Percentiles rank a stretch among this genome's conserved stretches.
Evolutionary conservation across 92 coral and sea anemone genomes (phyloP).

Genomic region (Porites rus): DNA sequence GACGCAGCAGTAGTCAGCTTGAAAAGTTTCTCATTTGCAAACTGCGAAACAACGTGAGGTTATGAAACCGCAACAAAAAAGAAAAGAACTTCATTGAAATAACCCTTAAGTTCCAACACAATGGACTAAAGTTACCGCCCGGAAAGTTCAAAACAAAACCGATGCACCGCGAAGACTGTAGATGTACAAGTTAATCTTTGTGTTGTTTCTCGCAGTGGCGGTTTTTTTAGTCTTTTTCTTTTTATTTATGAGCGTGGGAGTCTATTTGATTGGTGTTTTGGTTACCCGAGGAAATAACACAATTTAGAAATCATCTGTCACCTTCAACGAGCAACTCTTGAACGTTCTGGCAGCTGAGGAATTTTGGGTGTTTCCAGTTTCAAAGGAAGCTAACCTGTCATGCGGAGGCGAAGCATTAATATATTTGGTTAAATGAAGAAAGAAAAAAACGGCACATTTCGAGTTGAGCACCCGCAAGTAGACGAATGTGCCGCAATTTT

Average conservation of each 20-base stretch:
- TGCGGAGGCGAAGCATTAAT: not conserved
- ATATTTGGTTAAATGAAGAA: no score
- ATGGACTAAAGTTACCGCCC: conserved; percentile 24
- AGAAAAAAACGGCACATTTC: not conserved
- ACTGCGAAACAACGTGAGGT: conserved; percentile 29
- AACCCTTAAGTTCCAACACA: conserved; percentile 5
- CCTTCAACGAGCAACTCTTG: not conserved
- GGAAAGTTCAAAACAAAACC: conserved; percentile 21
- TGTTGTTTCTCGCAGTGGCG: conserved; percentile 3
- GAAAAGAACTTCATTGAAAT: conserved; percentile 1
- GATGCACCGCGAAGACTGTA: conserved; percentile 9
- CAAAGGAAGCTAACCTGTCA: not conserved
- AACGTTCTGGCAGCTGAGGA: conserved; percentile 8
- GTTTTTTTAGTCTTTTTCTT: not conserved
- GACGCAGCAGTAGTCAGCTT: conserved; percentile 32
- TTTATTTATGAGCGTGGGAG: conserved; percentile 18
- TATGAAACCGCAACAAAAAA: conserved; percentile 12
- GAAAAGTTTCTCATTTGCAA: conserved; percentile 24
- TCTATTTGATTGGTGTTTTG: conserved; percentile 6
- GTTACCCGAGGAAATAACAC: conserved; percentile 42
- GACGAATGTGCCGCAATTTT: no score
- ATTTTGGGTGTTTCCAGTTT: not conserved
- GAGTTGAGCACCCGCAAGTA: no score
- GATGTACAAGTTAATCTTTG: conserved; percentile 21
- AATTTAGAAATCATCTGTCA: conserved; percentile 2